Evolutionary conservation across 2,797 vertebrate species (phyloP).

Genomic region (Tolypeutes matacus): DNA sequence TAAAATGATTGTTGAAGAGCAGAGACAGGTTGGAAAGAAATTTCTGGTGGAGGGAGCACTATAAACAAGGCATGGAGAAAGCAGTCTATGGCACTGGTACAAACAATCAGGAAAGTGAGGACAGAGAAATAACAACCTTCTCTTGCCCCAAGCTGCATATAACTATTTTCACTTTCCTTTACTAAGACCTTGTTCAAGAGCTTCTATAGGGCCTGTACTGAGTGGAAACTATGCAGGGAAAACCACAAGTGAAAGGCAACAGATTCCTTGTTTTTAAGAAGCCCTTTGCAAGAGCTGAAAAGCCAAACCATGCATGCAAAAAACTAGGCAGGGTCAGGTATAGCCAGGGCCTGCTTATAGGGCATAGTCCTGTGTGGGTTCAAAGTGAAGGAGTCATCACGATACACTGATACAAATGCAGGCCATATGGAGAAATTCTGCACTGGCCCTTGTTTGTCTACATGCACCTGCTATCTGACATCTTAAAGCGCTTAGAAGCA

Average conservation of each 20-base stretch:
- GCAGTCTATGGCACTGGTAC: background rate
- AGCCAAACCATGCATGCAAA: background rate
- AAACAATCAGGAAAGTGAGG: background rate
- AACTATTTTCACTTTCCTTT: constrained; percentile 53
- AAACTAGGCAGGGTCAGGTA: no score
- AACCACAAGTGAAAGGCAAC: background rate
- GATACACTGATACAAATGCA: no score
- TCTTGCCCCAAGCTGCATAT: background rate
- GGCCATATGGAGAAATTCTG: background rate
- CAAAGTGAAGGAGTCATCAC: background rate
- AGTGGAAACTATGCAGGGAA: background rate
- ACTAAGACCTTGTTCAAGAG: background rate
- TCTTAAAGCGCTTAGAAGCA: no score
- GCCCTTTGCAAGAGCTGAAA: background rate
- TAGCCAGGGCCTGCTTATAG: no score
- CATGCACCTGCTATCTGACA: no score
- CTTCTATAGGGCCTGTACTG: background rate
- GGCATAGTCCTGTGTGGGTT: background rate
- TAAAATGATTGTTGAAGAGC: background rate
- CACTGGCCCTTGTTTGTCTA: background rate
- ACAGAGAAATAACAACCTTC: background rate
- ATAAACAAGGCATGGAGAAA: background rate
- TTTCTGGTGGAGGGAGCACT: background rate
- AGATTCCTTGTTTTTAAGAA: background rate
- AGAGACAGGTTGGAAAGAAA: background rate